phyloP scores from a whole-genome alignment of 92 coral and sea anemone genomes.

The Porites evermanni region DNA sequence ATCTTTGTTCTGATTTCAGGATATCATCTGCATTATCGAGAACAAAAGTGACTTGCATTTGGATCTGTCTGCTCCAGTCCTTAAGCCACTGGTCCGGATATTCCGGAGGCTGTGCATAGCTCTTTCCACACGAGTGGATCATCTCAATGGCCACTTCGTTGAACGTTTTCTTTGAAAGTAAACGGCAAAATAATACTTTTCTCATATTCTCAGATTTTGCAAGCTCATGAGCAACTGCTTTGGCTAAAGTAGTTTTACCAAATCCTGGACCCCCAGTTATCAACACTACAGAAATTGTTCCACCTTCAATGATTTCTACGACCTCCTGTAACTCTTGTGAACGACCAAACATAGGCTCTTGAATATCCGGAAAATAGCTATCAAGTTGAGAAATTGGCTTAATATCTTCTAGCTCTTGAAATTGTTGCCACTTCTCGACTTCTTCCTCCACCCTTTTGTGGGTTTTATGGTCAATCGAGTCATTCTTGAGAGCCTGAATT shows the following conservation, averaged over 20 bases:
- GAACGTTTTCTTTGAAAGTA: neutral
- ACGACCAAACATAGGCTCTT: constrained; percentile 20
- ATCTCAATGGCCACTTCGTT: constrained; percentile 7
- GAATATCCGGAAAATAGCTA: constrained; percentile 15
- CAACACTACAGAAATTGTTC: neutral
- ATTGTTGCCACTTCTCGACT: neutral
- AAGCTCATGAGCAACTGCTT: constrained; percentile 16
- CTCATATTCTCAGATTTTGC: neutral
- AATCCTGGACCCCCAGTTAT: constrained; percentile 39
- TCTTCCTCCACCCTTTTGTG: neutral
- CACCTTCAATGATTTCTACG: neutral
- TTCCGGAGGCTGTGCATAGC: neutral
- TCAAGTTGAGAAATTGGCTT: neutral
- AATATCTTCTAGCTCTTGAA: neutral
- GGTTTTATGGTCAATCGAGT: constrained; percentile 22
- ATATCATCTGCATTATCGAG: constrained; percentile 32
- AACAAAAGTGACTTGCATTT: constrained; percentile 7
- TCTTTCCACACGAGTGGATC: neutral
- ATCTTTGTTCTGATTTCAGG: neutral
- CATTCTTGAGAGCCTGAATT: constrained; percentile 40
- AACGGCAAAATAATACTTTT: neutral
- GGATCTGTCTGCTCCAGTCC: constrained; percentile 28
- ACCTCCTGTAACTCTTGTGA: neutral
- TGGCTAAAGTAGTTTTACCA: constrained; percentile 33
- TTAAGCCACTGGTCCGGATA: constrained; percentile 16